Conservation (phyloP, 2,888 invertebrate species). For the Craniophora ligustri region DNA sequence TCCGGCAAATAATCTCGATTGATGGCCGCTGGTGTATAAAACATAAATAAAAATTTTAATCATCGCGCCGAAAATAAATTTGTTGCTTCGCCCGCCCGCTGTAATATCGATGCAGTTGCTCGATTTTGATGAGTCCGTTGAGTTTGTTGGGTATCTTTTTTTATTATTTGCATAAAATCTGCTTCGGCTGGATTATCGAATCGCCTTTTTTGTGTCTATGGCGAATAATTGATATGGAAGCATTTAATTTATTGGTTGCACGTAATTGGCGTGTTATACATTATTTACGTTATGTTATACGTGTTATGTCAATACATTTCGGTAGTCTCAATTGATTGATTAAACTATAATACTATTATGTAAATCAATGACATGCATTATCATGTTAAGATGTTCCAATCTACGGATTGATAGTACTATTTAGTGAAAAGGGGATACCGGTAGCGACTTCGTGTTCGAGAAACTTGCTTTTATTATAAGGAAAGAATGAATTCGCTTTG, state of each 20-base stretch:
- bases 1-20: constrained; percentile 66
- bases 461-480: background rate
- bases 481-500: background rate
- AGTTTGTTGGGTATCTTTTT: constrained; percentile 24
- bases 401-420: background rate
- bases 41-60: constrained; percentile 67
- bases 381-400: background rate
- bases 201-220: constrained; percentile 1
- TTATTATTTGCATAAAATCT: constrained; percentile 18
- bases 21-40: constrained; percentile 63
- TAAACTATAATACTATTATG: background rate
- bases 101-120: constrained; percentile 52
- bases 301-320: too few species aligned
- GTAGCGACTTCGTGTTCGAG: background rate
- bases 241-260: too few species aligned
- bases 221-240: background rate
- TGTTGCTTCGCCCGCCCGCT: constrained; percentile 45
- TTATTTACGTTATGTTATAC: too few species aligned
- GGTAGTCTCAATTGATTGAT: background rate
- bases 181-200: constrained; percentile 7
- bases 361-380: background rate
- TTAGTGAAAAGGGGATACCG: background rate
- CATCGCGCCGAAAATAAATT: constrained; percentile 59
- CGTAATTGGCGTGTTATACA: too few species aligned
- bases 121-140: constrained; percentile 45